Evolutionary conservation across 64 coral and sea anemone species (phyloP).

Genomic region (Hydrozoanthus tunicans): DNA sequence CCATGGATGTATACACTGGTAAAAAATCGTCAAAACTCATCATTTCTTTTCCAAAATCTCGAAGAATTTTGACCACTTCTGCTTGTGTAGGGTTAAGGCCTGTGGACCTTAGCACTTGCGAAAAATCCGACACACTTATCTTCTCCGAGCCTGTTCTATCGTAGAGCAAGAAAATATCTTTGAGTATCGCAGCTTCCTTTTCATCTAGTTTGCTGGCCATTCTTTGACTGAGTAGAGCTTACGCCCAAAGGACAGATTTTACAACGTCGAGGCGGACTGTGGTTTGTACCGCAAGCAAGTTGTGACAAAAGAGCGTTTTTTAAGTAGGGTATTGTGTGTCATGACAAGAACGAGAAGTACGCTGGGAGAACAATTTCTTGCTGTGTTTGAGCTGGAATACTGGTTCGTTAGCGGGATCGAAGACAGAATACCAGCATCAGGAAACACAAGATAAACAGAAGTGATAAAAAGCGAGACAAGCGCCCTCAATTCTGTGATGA

Average conservation of each 20-base stretch:
- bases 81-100: constrained; percentile 89
- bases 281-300: not conserved
- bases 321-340: not conserved
- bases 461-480: not conserved
- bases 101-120: constrained; percentile 80
- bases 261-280: not conserved
- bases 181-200: constrained; percentile 75
- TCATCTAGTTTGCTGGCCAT: constrained; percentile 58
- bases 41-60: constrained; percentile 78
- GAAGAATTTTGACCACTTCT: constrained; percentile 87
- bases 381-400: not conserved
- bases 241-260: too few species aligned
- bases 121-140: constrained; percentile 71
- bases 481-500: not conserved
- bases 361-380: not conserved
- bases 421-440: not conserved
- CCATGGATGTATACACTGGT: constrained; percentile 84
- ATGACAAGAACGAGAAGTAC: not conserved
- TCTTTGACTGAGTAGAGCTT: not conserved
- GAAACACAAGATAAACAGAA: not conserved
- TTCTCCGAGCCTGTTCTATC: constrained; percentile 87
- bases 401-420: not conserved
- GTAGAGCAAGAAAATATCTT: constrained; percentile 94
- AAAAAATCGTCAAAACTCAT: constrained; percentile 91
- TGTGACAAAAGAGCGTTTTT: not conserved